Evolutionary conservation across 1,140 invertebrate genomes (phyloP), one percentile per base, ranked within the genome.

Genomic region (Diorhabda elongata): DNA sequence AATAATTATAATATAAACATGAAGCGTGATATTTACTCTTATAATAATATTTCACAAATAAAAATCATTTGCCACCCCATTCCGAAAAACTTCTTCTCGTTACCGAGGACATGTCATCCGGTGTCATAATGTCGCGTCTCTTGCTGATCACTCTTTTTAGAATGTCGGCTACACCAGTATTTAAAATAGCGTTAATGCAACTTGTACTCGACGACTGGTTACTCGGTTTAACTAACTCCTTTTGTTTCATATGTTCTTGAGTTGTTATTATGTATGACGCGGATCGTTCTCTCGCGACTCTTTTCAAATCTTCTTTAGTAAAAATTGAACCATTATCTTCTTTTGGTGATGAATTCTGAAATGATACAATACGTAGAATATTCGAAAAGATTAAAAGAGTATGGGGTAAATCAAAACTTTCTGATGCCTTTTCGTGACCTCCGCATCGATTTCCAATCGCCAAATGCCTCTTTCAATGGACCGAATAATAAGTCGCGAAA

Each of bases 141-240:
- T 80, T 81, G 59, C 71, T 75, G 26, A 81, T 79, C 3, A 81
- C 79, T 58, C 70, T 73, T 68, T 80, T 81, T 42, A 80, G 72
- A 58, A 80, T 79, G 70, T 81, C 80, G 4, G 76, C 79, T 11
- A 81, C 79, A 6, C 80, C 75, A 6, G 75, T 77, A 61, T 76
- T 78, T 44, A 81, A 69, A 6, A 81, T 67, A 4, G 75, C 79
- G 65, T 81, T 78, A 45, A 81, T 79, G 65, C 79, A 81, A 71
- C 79, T 81, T 7, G 73, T 79, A 44, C 76, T 78, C 4, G 79
- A 74, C 7, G 78, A 76, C 42, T 76, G 78, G 56, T 74, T 74
- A 3, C 73, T 56, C 7, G 73, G 60, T 59, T 77, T 74, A 42
- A 74, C 47, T 11, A 69, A 56, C 42, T 69, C 68, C 58, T 75